Evolutionary conservation across 2,797 vertebrate species (phyloP), one percentile per base, ranked within the genome.

Genomic region (Aeoliscus strigatus): DNA sequence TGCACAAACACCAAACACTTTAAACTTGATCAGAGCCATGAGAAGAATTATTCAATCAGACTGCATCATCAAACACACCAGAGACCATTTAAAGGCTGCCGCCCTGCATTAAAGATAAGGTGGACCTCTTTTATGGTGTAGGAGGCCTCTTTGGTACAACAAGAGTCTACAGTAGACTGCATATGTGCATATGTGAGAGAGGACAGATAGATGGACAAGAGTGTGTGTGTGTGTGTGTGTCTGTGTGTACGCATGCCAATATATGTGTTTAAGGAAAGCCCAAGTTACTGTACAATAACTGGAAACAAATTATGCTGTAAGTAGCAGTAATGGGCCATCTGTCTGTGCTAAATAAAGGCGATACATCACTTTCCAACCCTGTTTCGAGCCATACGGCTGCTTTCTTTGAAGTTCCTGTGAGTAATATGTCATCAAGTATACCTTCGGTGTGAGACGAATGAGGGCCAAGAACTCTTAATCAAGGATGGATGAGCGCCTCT

Each of bases 371-470:
- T 9, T 50, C 51, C 1, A 4, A 60, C 13, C 27, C 35, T 18
- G 13, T 45, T 23, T 23, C 24, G 36, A 49, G 40, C 25, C 29
- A 30, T 28, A 23, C 50, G 18, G 1, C 34, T 23, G 31, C 59
- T 42, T 47, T 40, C 67, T 81, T 80, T 82, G 69, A 79, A 71
- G 59, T 80, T 66, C 44, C 51, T 64, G 57, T 53, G 66, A 66
- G 58, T 49, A 51, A 66, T 49, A 62, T 60, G 59, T 82, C 60
- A 73, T 56, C 64, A 43, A 48, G 56, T 63, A 14, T 58, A 72
- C 61, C 55, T 70, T 60, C 39, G 43, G 51, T 50, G 53, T 67
- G 49, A 43, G 56, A 67, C 21, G 9, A 63, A 75, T 35, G 51
- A 62, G 44, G 30, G 30, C 27, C 9, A 13, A 40, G 35, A 39